phyloP scores from a whole-genome alignment of 2,113 vertebrate species.

The Turdus rufiventris region DNA sequence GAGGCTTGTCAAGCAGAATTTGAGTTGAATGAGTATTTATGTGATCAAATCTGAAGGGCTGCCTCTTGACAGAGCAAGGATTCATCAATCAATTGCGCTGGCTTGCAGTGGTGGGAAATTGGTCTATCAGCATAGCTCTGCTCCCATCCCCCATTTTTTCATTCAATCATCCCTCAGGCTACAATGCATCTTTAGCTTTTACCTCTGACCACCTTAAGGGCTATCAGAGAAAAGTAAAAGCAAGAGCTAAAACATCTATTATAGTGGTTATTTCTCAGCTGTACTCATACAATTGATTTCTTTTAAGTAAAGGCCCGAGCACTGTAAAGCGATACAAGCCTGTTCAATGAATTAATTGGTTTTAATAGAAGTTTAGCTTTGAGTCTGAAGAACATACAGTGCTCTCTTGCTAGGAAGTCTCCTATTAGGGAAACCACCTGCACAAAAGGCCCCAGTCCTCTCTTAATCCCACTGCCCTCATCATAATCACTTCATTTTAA shows the following conservation, averaged over 20 bases:
- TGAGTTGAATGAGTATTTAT: constrained; percentile 99
- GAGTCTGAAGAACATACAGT: constrained; percentile 38
- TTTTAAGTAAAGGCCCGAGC: constrained; percentile 84
- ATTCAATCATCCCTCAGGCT: constrained; percentile 97
- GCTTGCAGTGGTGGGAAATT: constrained; percentile 97
- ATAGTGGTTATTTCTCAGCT: constrained; percentile 87
- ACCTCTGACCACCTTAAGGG: constrained; percentile 93
- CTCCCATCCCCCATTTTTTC: constrained; percentile 84
- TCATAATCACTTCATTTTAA: constrained; percentile 27
- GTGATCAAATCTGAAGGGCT: constrained; percentile 99
- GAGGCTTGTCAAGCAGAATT: constrained; percentile 97
- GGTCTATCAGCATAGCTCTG: constrained; percentile 89
- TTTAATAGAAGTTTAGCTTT: constrained; percentile 73
- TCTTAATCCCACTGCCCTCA: constrained; percentile 29
- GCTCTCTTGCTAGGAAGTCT: constrained; percentile 30
- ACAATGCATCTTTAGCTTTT: constrained; percentile 97
- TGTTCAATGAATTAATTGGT: constrained; percentile 71
- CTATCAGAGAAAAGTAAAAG: constrained; percentile 84
- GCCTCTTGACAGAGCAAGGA: constrained; percentile 95
- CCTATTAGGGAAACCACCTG: constrained; percentile 29
- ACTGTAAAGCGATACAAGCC: constrained; percentile 79
- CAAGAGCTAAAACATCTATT: constrained; percentile 87
- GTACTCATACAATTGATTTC: constrained; percentile 89
- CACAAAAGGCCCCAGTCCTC: constrained; percentile 15
- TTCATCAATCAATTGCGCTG: constrained; percentile 96